These are phyloP conservation scores for Rhipidura dahli DNA, from an alignment of 2,113 vertebrate species.

Conservation along the genomic window DNA sequence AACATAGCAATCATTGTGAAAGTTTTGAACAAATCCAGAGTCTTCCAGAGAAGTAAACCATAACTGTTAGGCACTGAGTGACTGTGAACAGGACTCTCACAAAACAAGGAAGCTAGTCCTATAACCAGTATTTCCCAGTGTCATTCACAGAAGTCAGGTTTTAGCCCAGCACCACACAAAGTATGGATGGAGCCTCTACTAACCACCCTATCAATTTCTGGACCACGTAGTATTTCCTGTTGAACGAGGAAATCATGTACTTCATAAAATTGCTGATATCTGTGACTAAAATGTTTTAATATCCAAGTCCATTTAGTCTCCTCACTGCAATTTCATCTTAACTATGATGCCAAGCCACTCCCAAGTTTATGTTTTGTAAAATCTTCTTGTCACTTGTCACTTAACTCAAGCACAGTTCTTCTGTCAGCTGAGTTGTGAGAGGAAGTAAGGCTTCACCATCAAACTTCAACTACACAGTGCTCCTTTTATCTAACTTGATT, in stretches of 20 bases:
- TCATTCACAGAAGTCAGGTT: background rate
- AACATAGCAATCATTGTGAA: background rate
- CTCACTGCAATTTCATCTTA: background rate
- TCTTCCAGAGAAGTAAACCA: background rate
- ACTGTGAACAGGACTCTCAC: background rate
- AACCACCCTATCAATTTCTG: background rate
- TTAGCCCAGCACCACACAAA: background rate
- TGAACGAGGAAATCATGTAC: background rate
- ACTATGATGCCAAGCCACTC: background rate
- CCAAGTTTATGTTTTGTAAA: background rate
- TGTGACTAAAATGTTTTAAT: background rate
- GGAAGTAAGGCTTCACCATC: background rate
- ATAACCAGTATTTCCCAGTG: background rate
- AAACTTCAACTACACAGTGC: background rate
- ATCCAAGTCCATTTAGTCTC: background rate
- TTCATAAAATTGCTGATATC: background rate
- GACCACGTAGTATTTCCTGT: rapidly evolving
- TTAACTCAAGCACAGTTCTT: background rate
- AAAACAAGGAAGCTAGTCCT: background rate
- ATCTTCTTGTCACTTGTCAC: background rate
- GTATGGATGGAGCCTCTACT: background rate
- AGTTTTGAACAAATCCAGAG: rapidly evolving
- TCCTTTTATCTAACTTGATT: background rate
- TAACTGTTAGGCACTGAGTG: background rate
- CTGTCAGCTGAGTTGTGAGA: background rate